These are phyloP conservation scores for Cheiracanthium punctorium DNA, from an alignment of 2,888 invertebrate genomes.

Conservation along the genomic window DNA sequence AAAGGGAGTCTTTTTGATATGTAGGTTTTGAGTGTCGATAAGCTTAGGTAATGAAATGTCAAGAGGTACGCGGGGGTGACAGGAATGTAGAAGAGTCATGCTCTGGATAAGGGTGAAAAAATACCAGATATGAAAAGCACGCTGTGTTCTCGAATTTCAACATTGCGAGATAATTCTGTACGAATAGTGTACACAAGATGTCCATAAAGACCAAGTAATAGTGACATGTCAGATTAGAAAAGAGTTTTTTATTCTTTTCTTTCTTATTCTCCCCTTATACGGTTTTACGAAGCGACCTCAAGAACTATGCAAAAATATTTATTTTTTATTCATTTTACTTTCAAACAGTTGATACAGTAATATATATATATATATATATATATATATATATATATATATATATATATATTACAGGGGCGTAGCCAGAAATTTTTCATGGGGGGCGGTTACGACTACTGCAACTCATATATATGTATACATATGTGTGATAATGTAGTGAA, in stretches of 20 bases:
- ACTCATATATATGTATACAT: too few species aligned
- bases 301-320: too few species aligned
- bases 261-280: neutral
- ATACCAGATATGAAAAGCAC: neutral
- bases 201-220: neutral
- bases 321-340: too few species aligned
- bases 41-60: slow-evolving; percentile 57
- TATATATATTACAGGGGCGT: too few species aligned
- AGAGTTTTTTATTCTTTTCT: neutral
- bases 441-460: too few species aligned
- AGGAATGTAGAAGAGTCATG: neutral
- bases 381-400: too few species aligned
- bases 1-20: slow-evolving; percentile 41
- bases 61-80: slow-evolving; percentile 20
- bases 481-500: too few species aligned
- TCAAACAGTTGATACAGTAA: too few species aligned
- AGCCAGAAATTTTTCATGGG: too few species aligned
- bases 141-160: neutral
- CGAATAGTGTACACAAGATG: neutral
- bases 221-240: neutral
- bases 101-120: neutral
- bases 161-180: neutral
- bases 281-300: too few species aligned
- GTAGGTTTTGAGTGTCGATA: slow-evolving; percentile 51
- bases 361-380: too few species aligned